Evolutionary conservation across 2,797 vertebrate species (phyloP).

Genomic region (Scolopax rusticola): DNA sequence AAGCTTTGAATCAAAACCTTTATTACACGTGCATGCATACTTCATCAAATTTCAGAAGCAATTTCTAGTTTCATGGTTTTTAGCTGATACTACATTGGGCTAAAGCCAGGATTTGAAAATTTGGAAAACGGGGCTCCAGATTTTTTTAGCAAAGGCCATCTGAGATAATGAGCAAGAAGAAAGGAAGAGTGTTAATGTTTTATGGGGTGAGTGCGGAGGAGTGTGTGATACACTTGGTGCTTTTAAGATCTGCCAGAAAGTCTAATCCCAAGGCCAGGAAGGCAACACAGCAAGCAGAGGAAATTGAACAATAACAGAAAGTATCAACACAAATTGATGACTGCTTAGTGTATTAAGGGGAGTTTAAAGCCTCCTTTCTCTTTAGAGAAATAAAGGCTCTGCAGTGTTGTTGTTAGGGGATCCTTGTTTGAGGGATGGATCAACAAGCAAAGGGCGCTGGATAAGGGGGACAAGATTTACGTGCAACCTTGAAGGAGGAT

Average conservation of each 20-base stretch:
- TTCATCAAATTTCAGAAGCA: neutral
- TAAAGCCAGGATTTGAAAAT: neutral
- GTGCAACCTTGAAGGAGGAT: neutral
- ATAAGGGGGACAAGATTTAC: neutral
- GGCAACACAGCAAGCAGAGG: neutral
- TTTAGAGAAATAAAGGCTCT: neutral
- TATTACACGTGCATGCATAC: neutral
- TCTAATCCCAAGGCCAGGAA: neutral
- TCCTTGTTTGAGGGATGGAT: neutral
- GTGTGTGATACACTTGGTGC: neutral
- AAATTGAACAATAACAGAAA: neutral
- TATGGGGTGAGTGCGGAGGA: neutral
- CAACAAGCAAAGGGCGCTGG: neutral
- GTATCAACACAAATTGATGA: neutral
- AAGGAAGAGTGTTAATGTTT: neutral
- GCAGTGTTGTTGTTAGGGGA: neutral
- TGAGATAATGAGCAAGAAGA: neutral
- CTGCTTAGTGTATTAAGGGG: neutral
- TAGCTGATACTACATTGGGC: neutral
- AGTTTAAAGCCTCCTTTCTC: neutral
- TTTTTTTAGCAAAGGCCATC: neutral
- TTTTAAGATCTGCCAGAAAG: neutral
- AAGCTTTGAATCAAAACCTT: neutral
- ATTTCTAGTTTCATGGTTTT: neutral
- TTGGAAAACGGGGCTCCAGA: neutral